Percentiles rank a stretch among this genome's conserved stretches.
Conservation (phyloP, 2,797 vertebrate species). For the Octomys mimax region DNA sequence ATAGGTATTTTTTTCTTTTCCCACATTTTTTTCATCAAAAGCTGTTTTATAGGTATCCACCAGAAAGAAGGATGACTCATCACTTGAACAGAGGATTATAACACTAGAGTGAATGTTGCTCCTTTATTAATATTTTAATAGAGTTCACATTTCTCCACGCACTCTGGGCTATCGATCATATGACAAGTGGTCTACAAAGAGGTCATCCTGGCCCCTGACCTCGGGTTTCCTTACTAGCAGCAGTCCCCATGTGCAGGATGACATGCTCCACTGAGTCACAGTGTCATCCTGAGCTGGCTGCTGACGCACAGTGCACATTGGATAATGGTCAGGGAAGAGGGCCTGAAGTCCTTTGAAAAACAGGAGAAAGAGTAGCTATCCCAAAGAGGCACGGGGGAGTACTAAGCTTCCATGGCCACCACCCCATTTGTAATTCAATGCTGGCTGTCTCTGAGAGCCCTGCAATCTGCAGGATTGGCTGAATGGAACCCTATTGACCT, state of each 20-base stretch:
- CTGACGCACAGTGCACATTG: too few relatives aligned
- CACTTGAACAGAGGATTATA: not conserved
- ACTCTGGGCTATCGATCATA: not conserved
- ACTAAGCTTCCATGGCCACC: too few relatives aligned
- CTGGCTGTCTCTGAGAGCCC: not conserved
- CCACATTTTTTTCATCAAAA: not conserved
- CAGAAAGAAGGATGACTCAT: not conserved
- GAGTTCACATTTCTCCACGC: not conserved
- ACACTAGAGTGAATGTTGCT: not conserved
- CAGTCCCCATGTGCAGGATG: rapidly evolving
- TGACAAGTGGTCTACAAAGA: rapidly evolving
- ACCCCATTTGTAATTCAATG: not conserved
- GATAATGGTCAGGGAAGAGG: rapidly evolving
- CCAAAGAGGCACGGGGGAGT: not conserved
- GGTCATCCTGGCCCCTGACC: rapidly evolving
- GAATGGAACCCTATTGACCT: not conserved
- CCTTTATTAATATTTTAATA: not conserved
- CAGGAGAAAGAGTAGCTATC: not conserved
- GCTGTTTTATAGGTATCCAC: not conserved
- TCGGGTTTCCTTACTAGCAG: rapidly evolving
- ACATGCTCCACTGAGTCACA: not conserved
- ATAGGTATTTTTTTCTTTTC: not conserved
- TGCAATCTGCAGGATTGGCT: not conserved
- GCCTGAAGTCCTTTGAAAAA: not conserved
- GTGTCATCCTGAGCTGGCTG: not conserved